Conservation (phyloP, 2,113 vertebrate genomes). For the Scomber colias region DNA sequence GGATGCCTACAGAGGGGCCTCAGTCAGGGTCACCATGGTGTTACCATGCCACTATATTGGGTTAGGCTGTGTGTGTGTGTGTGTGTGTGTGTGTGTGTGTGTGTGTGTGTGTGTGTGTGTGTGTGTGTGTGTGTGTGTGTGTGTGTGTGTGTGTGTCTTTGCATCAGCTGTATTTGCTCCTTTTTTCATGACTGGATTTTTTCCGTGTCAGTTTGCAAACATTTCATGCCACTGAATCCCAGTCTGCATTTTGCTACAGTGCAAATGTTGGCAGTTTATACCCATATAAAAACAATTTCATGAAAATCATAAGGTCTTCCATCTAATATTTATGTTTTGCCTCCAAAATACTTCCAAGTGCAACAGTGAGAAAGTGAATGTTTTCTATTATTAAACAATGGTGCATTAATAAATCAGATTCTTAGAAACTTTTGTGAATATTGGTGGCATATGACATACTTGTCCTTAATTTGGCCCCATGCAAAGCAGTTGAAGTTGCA, state of each 20-base stretch:
- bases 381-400: neutral
- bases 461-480: neutral
- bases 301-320: no score
- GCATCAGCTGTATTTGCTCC: conserved; percentile 68
- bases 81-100: conserved; percentile 7
- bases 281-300: neutral
- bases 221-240: neutral
- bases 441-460: neutral
- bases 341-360: neutral
- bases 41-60: conserved; percentile 66
- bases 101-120: conserved; percentile 11
- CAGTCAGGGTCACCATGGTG: conserved; percentile 48
- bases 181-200: conserved; percentile 39
- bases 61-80: conserved; percentile 22
- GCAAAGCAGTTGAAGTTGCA: neutral
- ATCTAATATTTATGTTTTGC: neutral
- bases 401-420: neutral
- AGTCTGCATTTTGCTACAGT: neutral
- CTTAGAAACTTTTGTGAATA: neutral
- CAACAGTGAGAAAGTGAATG: neutral
- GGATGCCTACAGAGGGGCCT: conserved; percentile 30
- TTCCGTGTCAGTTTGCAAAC: conserved; percentile 52
- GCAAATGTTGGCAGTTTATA: neutral
- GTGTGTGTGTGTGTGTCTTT: conserved; percentile 29
- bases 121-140: neutral